Evolutionary conservation across 1,140 invertebrate species (phyloP).

Genomic region (Rhagoletis zephyria): DNA sequence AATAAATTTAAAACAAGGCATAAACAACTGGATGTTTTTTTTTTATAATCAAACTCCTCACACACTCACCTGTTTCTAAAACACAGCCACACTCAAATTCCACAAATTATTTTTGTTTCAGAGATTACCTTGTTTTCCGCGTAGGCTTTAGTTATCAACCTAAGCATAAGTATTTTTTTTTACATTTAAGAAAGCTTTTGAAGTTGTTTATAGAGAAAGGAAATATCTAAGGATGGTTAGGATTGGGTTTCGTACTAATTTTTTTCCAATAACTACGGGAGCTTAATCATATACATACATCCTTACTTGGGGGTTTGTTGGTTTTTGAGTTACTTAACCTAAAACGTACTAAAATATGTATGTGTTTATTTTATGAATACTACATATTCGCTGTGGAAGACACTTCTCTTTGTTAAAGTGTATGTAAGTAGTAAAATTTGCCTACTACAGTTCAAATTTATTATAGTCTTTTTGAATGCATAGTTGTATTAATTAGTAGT

Average conservation of each 20-base stretch:
- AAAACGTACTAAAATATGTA: constrained; percentile 7
- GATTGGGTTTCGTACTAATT: neutral
- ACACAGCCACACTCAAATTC: neutral
- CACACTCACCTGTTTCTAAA: neutral
- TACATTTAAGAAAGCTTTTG: too few relatives aligned
- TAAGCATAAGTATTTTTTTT: constrained; percentile 22
- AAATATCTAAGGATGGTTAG: neutral
- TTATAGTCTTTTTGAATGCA: constrained; percentile 40
- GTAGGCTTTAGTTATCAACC: constrained; percentile 11
- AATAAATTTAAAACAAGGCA: neutral
- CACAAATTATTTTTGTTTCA: neutral
- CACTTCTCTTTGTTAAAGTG: neutral
- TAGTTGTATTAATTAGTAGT: constrained; percentile 30
- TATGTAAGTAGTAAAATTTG: neutral
- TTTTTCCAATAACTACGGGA: constrained; percentile 8
- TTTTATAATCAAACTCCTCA: neutral
- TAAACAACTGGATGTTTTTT: neutral
- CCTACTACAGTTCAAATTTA: neutral
- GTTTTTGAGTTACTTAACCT: neutral
- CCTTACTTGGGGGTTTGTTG: neutral
- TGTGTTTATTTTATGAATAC: neutral
- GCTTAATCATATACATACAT: neutral
- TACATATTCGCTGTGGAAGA: neutral
- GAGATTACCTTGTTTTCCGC: constrained; percentile 35
- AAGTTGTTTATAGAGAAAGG: neutral